A percentile compares a stretch with the other conserved stretches of the same genome.
Evolutionary conservation across 2,888 invertebrate species (phyloP).

Genomic region (Caenorhabditis japonica): DNA sequence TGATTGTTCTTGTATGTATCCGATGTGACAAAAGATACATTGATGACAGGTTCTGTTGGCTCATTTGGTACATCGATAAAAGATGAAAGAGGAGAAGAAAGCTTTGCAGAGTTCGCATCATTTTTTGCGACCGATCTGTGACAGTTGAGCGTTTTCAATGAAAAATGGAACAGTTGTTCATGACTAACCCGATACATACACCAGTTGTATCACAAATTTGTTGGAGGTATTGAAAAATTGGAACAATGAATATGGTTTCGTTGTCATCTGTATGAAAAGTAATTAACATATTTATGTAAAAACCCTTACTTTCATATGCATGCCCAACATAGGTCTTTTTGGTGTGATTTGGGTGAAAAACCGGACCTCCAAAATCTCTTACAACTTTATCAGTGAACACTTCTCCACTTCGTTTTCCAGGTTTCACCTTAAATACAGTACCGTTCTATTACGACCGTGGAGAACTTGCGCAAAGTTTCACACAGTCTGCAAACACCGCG

Average conservation of each 20-base stretch:
- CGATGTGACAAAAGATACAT: not conserved
- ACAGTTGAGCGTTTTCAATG: not conserved
- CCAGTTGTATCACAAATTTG: conserved; percentile 18
- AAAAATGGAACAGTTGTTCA: not conserved
- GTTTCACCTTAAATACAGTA: no score
- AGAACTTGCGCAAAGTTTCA: no score
- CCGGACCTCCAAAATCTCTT: conserved; percentile 6
- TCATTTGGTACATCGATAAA: not conserved
- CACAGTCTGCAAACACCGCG: no score
- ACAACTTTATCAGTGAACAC: conserved; percentile 6
- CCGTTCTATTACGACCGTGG: no score
- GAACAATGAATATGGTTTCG: not conserved
- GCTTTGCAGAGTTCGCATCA: not conserved
- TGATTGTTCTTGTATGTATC: not conserved
- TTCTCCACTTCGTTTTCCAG: not conserved
- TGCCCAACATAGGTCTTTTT: conserved; percentile 1
- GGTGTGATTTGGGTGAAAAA: not conserved
- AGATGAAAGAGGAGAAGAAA: not conserved
- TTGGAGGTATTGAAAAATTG: not conserved
- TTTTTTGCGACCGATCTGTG: not conserved
- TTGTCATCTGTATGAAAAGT: not conserved
- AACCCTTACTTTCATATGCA: not conserved
- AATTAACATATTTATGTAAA: not conserved
- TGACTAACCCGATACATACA: conserved; percentile 14
- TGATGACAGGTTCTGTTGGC: conserved; percentile 3